phyloP scores from a whole-genome alignment of 2,888 invertebrate species.

The Platerodrilus igneus region DNA sequence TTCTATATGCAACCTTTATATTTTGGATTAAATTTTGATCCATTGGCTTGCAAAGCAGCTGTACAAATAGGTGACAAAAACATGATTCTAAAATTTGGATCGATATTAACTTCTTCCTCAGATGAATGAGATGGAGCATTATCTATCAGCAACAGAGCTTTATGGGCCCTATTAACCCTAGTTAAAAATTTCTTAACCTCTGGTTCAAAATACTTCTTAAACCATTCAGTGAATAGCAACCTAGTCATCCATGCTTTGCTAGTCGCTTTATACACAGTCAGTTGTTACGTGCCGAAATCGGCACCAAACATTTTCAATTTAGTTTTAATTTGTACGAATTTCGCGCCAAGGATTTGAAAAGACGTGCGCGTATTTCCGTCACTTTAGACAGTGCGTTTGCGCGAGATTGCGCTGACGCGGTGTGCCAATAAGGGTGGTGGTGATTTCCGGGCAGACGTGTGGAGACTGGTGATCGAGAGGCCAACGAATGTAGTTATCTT shows the following conservation, averaged over 20 bases:
- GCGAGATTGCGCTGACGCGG: too few relatives aligned
- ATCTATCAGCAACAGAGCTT: slow-evolving; percentile 9
- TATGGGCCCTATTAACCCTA: slow-evolving; percentile 1
- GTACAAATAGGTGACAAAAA: slow-evolving; percentile 13
- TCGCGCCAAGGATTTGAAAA: too few relatives aligned
- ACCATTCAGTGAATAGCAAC: slow-evolving; percentile 12
- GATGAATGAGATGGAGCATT: slow-evolving; percentile 11
- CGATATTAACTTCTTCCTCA: slow-evolving; percentile 7
- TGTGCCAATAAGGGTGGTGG: too few relatives aligned
- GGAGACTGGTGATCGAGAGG: too few relatives aligned
- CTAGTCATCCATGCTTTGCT: slow-evolving; percentile 13
- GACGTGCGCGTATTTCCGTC: too few relatives aligned
- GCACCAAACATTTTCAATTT: too few relatives aligned
- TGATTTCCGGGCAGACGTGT: too few relatives aligned
- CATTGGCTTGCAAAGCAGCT: slow-evolving; percentile 12
- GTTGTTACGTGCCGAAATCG: too few relatives aligned
- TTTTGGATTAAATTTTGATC: slow-evolving; percentile 14
- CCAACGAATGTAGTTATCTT: too few relatives aligned
- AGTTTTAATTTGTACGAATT: too few relatives aligned
- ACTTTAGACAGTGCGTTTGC: too few relatives aligned
- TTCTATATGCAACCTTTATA: slow-evolving; percentile 11
- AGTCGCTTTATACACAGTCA: slow-evolving; percentile 6
- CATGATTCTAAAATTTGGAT: slow-evolving; percentile 13
- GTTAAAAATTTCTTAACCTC: slow-evolving; percentile 11
- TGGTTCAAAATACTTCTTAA: slow-evolving; percentile 6